Percentiles rank a stretch among this genome's conserved stretches.
Evolutionary conservation across 2,888 invertebrate species (phyloP).

Genomic region (Cremastinae sp.): DNA sequence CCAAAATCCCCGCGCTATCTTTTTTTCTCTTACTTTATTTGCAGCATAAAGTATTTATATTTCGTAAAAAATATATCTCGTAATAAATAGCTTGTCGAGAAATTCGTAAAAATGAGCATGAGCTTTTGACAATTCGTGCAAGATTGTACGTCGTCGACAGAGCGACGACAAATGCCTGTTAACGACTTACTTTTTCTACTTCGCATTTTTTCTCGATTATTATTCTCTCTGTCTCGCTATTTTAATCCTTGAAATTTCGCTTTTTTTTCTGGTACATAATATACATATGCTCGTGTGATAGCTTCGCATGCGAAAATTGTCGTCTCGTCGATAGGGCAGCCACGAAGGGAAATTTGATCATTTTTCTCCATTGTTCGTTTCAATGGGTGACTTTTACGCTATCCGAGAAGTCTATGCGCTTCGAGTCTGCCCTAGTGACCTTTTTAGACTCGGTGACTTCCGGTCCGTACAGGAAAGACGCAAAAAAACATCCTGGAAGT

Average conservation of each 20-base stretch:
- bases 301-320: conserved; percentile 57
- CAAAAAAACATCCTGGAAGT: conserved; percentile 39
- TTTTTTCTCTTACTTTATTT: background rate
- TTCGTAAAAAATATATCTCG: background rate
- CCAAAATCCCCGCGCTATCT: background rate
- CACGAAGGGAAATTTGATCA: conserved; percentile 25
- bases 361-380: background rate
- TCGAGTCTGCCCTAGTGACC: conserved; percentile 50
- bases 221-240: conserved; percentile 19
- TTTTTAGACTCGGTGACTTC: conserved; percentile 53
- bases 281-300: conserved; percentile 17
- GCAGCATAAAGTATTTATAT: no score
- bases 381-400: no score
- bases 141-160: no score
- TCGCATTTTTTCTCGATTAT: background rate
- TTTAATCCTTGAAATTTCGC: conserved; percentile 14
- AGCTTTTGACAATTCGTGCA: no score
- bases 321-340: conserved; percentile 44
- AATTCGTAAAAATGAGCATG: no score
- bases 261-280: conserved; percentile 29
- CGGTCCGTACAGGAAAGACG: conserved; percentile 38
- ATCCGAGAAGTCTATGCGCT: conserved; percentile 2
- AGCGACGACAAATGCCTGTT: background rate
- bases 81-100: no score
- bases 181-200: background rate